A percentile compares a stretch with the other conserved stretches of the same genome.
Evolutionary conservation across 2,888 invertebrate genomes (phyloP).

Genomic region (Macrosoma leucophasiata): DNA sequence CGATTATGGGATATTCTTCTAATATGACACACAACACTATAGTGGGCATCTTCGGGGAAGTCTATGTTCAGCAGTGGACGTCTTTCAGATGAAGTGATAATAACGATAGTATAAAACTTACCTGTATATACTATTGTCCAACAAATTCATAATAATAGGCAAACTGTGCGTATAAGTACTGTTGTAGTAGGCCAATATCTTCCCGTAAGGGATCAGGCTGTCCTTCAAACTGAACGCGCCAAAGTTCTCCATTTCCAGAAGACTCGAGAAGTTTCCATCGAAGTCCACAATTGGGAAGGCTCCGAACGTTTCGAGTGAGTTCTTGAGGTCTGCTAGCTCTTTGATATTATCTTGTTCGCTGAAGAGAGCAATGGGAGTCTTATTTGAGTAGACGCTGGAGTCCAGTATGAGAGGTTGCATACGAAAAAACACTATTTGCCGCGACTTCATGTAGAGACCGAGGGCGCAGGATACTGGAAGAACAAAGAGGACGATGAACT

Average conservation of each 20-base stretch:
- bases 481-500: no score
- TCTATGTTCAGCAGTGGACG: neutral
- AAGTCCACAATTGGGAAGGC: constrained; percentile 69
- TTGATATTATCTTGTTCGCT: constrained; percentile 64
- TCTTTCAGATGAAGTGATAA: constrained; percentile 2
- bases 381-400: constrained; percentile 76
- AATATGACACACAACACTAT: no score
- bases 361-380: constrained; percentile 77
- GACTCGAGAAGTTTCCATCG: constrained; percentile 79
- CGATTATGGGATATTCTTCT: no score
- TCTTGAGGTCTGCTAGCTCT: constrained; percentile 51
- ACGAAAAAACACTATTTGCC: constrained; percentile 78
- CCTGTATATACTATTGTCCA: constrained; percentile 83
- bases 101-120: no score
- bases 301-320: constrained; percentile 54
- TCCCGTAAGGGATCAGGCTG: constrained; percentile 70
- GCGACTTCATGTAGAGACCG: constrained; percentile 79
- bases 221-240: constrained; percentile 79
- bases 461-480: constrained; percentile 78
- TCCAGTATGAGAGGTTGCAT: constrained; percentile 79
- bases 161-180: constrained; percentile 87
- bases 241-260: constrained; percentile 79
- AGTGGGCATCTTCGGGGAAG: no score
- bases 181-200: constrained; percentile 81
- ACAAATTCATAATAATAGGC: constrained; percentile 82